phyloP scores from a whole-genome alignment of 2,888 invertebrate species.

The Abrostola tripartita region DNA sequence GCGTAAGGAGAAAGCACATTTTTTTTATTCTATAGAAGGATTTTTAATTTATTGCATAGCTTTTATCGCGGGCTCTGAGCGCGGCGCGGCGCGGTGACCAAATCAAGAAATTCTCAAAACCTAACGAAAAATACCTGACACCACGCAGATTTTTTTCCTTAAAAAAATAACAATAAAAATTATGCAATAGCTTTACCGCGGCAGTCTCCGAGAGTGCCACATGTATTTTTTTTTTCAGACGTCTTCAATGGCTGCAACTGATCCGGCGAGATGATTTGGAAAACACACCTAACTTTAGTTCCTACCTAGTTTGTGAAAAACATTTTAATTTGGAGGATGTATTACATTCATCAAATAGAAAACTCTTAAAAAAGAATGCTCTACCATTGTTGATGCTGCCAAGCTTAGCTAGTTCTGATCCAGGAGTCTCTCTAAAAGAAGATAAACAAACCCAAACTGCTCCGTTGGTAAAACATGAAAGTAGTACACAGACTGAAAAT shows the following conservation, averaged over 20 bases:
- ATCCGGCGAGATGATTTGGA: slow-evolving; percentile 47
- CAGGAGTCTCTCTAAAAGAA: slow-evolving; percentile 17
- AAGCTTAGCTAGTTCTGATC: slow-evolving; percentile 16
- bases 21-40: neutral
- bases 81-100: neutral
- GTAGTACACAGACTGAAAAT: slow-evolving; percentile 8
- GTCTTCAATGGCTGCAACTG: slow-evolving; percentile 45
- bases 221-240: slow-evolving; percentile 24
- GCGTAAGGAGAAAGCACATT: neutral
- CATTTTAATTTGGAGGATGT: slow-evolving; percentile 41
- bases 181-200: neutral
- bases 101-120: neutral
- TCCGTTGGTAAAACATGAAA: slow-evolving; percentile 15
- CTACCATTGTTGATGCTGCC: slow-evolving; percentile 48
- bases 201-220: neutral
- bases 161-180: too few species aligned
- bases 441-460: slow-evolving; percentile 32
- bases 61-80: too few species aligned
- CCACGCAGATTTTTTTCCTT: neutral
- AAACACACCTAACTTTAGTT: slow-evolving; percentile 43
- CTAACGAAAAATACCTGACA: neutral
- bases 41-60: neutral
- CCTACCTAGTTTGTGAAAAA: slow-evolving; percentile 49
- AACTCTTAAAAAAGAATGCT: slow-evolving; percentile 42
- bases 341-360: slow-evolving; percentile 17